These are phyloP conservation scores for Octomys mimax DNA, from an alignment of 2,797 vertebrate species.

Conservation along the genomic window DNA sequence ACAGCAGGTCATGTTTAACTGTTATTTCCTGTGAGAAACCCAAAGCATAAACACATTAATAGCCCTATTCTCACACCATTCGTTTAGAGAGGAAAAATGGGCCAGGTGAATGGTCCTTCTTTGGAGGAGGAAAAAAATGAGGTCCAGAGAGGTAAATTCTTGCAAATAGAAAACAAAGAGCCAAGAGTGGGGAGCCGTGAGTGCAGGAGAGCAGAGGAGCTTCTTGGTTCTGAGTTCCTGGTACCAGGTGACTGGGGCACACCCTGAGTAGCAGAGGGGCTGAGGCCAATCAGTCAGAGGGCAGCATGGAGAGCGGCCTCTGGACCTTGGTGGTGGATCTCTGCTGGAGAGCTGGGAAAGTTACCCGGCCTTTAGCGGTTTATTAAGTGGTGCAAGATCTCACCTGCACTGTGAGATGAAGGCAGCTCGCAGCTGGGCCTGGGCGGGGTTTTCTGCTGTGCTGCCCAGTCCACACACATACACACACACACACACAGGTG, in stretches of 20 bases:
- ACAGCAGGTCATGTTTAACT: conserved; percentile 26
- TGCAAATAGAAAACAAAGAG: not conserved
- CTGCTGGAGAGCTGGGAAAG: conserved; percentile 5
- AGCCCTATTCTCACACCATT: not conserved
- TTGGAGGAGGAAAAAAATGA: conserved; percentile 2
- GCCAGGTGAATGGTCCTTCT: not conserved
- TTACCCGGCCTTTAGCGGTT: conserved; percentile 64
- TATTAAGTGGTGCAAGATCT: conserved; percentile 59
- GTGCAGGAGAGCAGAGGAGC: not conserved
- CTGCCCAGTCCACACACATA: not conserved
- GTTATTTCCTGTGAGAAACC: not conserved
- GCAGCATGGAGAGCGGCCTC: fast-evolving
- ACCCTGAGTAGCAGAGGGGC: not conserved
- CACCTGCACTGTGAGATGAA: conserved; percentile 50
- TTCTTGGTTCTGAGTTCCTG: not conserved
- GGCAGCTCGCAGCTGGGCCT: conserved; percentile 22
- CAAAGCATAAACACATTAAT: not conserved
- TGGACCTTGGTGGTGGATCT: not conserved
- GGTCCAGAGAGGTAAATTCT: conserved; percentile 27
- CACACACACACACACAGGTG: not conserved
- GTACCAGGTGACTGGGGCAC: not conserved
- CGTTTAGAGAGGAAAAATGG: not conserved
- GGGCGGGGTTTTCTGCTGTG: conserved; percentile 46
- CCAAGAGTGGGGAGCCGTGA: not conserved
- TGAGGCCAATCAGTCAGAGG: too few relatives aligned